Evolutionary conservation across 2,888 invertebrate genomes (phyloP), one percentile per base, ranked within the genome.

Genomic region (Pocota personata): DNA sequence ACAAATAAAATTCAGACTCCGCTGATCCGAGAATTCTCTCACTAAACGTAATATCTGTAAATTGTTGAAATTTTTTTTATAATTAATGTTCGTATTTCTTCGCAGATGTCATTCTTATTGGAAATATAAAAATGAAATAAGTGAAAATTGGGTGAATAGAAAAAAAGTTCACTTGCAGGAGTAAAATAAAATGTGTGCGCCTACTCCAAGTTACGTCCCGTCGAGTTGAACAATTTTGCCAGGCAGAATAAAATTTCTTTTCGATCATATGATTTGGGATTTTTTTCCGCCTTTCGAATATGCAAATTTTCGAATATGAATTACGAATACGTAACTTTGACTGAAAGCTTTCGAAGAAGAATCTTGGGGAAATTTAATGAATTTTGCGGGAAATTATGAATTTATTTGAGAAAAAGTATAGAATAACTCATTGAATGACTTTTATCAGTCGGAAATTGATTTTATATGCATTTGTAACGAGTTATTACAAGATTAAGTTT

Each of bases 231-330:
- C 69, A 79, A 64, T 46, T 75, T 71, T 76, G 69, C 80, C 71
- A 80, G 80, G 57, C 75, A 57, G 58, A 88, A 89, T 88, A 89
- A n/a, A 89, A 89, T 14, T 78, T 88, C 88, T 88, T 87, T 88
- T 90, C 90, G 88, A 92, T 92, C 92, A 92, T 92, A 92, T 92
- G 92, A 92, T 92, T 89, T 84, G 88, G 88, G 88, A 88, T 79
- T 87, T 89, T 89, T 82, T 78, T 46, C 37, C 37, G 30, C 27
- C 27, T 35, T 58, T 69, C 50, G 67, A 77, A 67, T 27, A 21
- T 48, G 69, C 69, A 62, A 71, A 62, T 12, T 40, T 40, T 40
- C 40, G 40, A 40, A 37, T n/a, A 5, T 3, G 1, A 6, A 14
- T 14, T 40, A 0, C 40, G 40, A 40, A 40, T 12, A 37, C 4